phyloP scores from a whole-genome alignment of 2,113 vertebrate genomes.

The Gymnobelideus leadbeateri region DNA sequence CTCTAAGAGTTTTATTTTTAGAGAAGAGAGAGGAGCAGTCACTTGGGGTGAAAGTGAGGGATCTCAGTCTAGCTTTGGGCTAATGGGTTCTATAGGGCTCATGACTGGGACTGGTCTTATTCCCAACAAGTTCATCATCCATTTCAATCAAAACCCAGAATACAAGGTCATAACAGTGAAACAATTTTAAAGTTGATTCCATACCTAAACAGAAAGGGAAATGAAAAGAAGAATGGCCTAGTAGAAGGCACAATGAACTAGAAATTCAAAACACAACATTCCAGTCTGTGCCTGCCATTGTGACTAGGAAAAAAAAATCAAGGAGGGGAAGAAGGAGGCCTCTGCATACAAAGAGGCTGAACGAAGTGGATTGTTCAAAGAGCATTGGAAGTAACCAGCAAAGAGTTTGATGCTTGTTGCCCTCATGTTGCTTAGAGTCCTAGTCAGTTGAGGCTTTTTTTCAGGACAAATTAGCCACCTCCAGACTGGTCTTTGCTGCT shows the following conservation, averaged over 20 bases:
- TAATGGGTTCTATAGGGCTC: background rate
- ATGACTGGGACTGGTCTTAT: background rate
- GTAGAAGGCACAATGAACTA: background rate
- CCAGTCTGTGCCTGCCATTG: background rate
- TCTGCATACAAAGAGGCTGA: background rate
- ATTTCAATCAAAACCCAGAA: background rate
- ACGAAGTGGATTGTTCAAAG: background rate
- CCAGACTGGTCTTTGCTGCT: background rate
- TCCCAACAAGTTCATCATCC: background rate
- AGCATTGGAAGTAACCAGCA: background rate
- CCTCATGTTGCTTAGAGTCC: background rate
- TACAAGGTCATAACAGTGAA: background rate
- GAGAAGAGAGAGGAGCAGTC: background rate
- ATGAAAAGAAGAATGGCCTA: background rate
- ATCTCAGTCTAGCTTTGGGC: background rate
- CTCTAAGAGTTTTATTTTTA: background rate
- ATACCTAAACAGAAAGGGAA: background rate
- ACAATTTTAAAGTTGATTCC: background rate
- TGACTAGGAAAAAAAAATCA: background rate
- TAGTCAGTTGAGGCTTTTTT: background rate
- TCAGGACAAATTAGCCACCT: background rate
- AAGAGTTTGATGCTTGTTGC: background rate
- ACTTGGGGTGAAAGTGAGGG: background rate
- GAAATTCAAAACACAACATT: background rate
- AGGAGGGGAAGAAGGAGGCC: background rate